Percentiles rank a stretch among this genome's conserved stretches.
Conservation (phyloP, 2,888 invertebrate species). For the Pristionchus arcanus region DNA sequence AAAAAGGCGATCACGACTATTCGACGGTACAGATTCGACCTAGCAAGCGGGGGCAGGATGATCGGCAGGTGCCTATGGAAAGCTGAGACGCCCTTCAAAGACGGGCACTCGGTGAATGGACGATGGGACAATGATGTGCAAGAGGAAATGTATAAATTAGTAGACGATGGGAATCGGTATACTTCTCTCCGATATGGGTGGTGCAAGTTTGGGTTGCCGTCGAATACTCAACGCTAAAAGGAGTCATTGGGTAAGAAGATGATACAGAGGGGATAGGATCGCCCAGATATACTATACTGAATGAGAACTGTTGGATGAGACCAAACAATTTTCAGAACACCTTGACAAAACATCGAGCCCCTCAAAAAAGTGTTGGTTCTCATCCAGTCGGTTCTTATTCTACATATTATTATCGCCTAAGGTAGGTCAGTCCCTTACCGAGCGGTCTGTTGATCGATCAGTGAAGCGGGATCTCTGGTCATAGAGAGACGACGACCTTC, state of each 20-base stretch:
- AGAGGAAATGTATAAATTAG: conserved; percentile 5
- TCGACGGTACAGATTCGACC: neutral
- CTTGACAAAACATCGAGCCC: too few species aligned
- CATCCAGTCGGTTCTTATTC: too few species aligned
- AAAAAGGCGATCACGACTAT: neutral
- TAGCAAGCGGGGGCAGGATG: neutral
- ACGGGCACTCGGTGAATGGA: neutral
- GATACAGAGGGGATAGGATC: neutral
- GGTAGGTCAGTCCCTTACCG: conserved; percentile 10
- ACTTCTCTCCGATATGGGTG: conserved; percentile 40
- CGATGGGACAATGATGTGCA: conserved; percentile 5
- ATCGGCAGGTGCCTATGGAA: neutral
- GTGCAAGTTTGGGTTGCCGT: neutral
- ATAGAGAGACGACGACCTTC: conserved; percentile 67
- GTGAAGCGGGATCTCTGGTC: conserved; percentile 60
- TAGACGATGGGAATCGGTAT: neutral
- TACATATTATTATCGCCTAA: too few species aligned
- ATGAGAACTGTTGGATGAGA: too few species aligned
- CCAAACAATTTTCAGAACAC: too few species aligned
- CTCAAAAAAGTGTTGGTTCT: too few species aligned
- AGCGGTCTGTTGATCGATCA: conserved; percentile 11
- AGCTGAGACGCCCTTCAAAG: neutral
- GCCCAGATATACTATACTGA: too few species aligned
- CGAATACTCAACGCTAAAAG: conserved; percentile 18
- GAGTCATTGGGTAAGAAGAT: neutral